Evolutionary conservation across 2,888 invertebrate genomes (phyloP).

Genomic region (Trachelus tabidus): DNA sequence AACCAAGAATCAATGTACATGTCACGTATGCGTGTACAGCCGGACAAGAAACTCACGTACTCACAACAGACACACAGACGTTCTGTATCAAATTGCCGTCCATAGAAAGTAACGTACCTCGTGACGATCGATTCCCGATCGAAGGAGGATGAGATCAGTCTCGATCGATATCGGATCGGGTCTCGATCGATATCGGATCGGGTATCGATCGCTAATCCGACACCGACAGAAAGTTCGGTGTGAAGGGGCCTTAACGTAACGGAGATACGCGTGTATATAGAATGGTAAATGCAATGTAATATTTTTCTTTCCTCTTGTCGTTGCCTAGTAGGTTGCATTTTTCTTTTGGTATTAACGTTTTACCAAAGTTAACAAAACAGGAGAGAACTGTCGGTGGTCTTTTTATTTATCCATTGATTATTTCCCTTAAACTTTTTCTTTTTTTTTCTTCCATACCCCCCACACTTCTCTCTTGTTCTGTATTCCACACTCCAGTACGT

Average conservation of each 20-base stretch:
- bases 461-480: slow-evolving; percentile 6
- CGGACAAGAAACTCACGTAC: background rate
- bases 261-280: slow-evolving; percentile 9
- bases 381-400: slow-evolving; percentile 1
- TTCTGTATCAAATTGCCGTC: slow-evolving; percentile 22
- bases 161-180: background rate
- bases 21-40: background rate
- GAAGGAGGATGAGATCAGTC: background rate
- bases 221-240: slow-evolving; percentile 11
- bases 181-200: background rate
- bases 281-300: background rate
- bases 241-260: slow-evolving; percentile 16
- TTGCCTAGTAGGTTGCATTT: background rate
- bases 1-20: background rate
- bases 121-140: background rate
- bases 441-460: slow-evolving; percentile 14
- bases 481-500: slow-evolving; percentile 25
- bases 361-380: slow-evolving; percentile 39
- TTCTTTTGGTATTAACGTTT: slow-evolving; percentile 33
- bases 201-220: background rate
- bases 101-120: slow-evolving; percentile 11
- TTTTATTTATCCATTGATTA: slow-evolving; percentile 14
- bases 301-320: background rate
- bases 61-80: background rate
- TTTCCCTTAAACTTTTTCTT: slow-evolving; percentile 19